A percentile compares a stretch with the other conserved stretches of the same genome.
Conservation (phyloP, 1,140 invertebrate species). For the Phymastichus coffea region DNA sequence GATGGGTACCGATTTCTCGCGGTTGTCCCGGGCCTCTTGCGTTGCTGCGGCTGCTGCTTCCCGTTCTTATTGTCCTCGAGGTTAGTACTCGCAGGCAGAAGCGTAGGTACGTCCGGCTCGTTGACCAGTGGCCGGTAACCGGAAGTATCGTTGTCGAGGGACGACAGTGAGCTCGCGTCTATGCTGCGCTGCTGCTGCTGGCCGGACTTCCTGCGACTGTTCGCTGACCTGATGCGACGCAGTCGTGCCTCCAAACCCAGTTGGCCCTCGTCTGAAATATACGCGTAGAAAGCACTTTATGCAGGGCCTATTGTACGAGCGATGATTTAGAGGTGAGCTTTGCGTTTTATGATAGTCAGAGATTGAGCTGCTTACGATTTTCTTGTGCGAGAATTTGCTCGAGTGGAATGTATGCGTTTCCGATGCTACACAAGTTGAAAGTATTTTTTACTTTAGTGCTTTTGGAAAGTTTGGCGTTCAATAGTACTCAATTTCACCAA, state of each 20-base stretch:
- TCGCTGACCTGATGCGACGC: slow-evolving; percentile 61
- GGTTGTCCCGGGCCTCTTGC: slow-evolving; percentile 42
- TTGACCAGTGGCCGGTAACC: slow-evolving; percentile 38
- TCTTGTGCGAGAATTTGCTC: too few relatives aligned
- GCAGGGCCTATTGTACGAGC: too few relatives aligned
- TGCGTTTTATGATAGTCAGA: too few relatives aligned
- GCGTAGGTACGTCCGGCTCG: slow-evolving; percentile 34
- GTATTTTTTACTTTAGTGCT: too few relatives aligned
- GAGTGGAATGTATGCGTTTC: too few relatives aligned
- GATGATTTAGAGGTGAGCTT: too few relatives aligned
- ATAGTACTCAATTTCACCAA: too few relatives aligned
- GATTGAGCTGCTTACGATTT: too few relatives aligned
- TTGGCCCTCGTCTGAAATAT: slow-evolving; percentile 42
- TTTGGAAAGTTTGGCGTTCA: too few relatives aligned
- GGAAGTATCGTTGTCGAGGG: slow-evolving; percentile 40
- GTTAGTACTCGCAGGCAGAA: not conserved
- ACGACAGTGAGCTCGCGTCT: slow-evolving; percentile 24
- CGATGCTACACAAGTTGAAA: too few relatives aligned
- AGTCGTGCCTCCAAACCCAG: slow-evolving; percentile 63
- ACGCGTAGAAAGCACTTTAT: too few relatives aligned
- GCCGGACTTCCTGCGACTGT: slow-evolving; percentile 33
- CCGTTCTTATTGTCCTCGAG: slow-evolving; percentile 31
- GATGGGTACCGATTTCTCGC: slow-evolving; percentile 54
- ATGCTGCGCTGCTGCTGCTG: not conserved
- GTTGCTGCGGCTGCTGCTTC: not conserved